A percentile compares a stretch with the other conserved stretches of the same genome.
phyloP scores from a whole-genome alignment of 1,140 invertebrate genomes.

The Drosophila kohkoa region DNA sequence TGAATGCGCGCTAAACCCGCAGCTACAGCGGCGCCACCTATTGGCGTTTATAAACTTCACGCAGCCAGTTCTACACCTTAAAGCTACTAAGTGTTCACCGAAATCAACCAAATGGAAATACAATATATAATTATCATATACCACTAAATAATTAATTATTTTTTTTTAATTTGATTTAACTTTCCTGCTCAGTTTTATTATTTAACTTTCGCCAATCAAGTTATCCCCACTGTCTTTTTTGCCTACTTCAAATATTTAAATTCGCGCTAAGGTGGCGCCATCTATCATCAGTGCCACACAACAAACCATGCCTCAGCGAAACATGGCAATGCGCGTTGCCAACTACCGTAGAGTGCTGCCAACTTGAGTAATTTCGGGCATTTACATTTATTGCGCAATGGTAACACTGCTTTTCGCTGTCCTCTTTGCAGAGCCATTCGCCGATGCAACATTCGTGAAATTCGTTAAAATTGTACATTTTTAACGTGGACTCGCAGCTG shows the following conservation, averaged over 20 bases:
- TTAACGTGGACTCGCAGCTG: conserved; percentile 23
- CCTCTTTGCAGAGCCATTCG: conserved; percentile 49
- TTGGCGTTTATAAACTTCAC: no score
- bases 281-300: not conserved
- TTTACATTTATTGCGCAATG: not conserved
- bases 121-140: no score
- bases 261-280: not conserved
- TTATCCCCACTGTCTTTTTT: no score
- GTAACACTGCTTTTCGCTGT: conserved; percentile 31
- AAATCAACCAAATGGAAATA: no score
- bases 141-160: not conserved
- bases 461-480: conserved; percentile 31
- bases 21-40: no score
- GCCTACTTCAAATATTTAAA: no score
- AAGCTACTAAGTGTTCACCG: no score
- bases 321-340: not conserved
- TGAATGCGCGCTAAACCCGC: no score
- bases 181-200: not conserved
- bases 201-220: no score
- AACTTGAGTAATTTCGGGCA: not conserved
- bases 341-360: conserved; percentile 1
- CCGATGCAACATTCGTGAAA: conserved; percentile 55
- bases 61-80: no score
- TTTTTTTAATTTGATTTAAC: not conserved
- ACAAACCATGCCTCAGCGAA: not conserved